Evolutionary conservation across 37 sponge, comb jelly and placozoan genomes (phyloP).

Genomic region (Agelas oroides): DNA sequence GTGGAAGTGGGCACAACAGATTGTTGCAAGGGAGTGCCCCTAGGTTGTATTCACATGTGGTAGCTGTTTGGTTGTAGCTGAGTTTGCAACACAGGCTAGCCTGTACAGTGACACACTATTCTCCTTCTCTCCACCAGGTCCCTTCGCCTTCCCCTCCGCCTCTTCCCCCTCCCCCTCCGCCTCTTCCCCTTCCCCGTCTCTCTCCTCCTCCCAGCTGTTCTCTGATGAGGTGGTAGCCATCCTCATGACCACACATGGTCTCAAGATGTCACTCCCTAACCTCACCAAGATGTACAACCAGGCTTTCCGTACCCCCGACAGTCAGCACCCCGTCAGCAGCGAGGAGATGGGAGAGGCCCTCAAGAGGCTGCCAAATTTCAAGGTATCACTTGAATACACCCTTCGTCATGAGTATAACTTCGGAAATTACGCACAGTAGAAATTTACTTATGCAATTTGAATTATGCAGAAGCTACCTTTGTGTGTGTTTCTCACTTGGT

Average conservation of each 20-base stretch:
- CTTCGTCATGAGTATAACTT: too few relatives aligned
- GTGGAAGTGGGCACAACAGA: too few relatives aligned
- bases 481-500: too few relatives aligned
- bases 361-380: conserved; percentile 35
- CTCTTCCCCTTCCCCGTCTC: not conserved
- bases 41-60: too few relatives aligned
- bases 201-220: conserved; percentile 8
- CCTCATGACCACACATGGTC: not conserved
- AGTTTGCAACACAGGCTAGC: too few relatives aligned
- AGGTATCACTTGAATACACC: conserved; percentile 11
- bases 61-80: too few relatives aligned
- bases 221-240: conserved; percentile 49
- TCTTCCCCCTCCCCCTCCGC: not conserved
- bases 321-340: not conserved
- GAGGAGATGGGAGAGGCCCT: conserved; percentile 22
- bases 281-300: conserved; percentile 51
- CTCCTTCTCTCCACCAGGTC: too few relatives aligned
- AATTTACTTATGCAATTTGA: too few relatives aligned
- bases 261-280: conserved; percentile 12
- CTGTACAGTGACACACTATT: too few relatives aligned
- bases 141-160: not conserved
- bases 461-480: too few relatives aligned
- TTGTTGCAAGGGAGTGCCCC: too few relatives aligned
- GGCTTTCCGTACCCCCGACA: conserved; percentile 2
- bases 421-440: too few relatives aligned